These are phyloP conservation scores for Zosterops lateralis DNA, from an alignment of 2,113 vertebrate species.

Conservation along the genomic window DNA sequence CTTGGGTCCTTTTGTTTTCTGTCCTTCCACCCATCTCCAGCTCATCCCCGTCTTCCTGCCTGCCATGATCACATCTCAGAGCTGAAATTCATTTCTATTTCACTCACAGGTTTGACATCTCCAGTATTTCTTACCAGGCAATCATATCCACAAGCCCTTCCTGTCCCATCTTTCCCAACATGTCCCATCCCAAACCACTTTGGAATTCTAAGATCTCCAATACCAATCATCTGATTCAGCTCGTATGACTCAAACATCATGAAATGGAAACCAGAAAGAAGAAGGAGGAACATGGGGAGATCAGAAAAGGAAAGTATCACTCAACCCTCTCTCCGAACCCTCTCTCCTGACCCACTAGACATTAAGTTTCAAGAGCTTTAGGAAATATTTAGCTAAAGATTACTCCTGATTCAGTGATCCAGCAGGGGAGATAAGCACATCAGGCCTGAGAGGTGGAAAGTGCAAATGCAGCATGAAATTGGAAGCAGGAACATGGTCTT, in stretches of 20 bases:
- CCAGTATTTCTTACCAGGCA: no score
- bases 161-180: no score
- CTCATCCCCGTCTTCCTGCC: no score
- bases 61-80: no score
- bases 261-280: background rate
- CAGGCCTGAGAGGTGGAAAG: background rate
- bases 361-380: background rate
- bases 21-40: no score
- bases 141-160: no score
- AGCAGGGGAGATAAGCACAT: background rate
- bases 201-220: background rate
- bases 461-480: background rate
- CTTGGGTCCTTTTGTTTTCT: no score
- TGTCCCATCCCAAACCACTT: background rate
- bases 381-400: background rate
- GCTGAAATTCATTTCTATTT: no score
- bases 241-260: fast-evolving
- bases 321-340: background rate
- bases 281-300: background rate
- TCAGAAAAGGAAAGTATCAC: background rate
- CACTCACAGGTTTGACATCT: no score
- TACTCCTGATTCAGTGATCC: background rate
- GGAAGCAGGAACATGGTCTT: background rate
- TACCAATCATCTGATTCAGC: background rate
- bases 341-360: background rate